A percentile compares a stretch with the other conserved stretches of the same genome.
Conservation (phyloP, 1,140 invertebrate species). For the Onthophagus taurus region DNA sequence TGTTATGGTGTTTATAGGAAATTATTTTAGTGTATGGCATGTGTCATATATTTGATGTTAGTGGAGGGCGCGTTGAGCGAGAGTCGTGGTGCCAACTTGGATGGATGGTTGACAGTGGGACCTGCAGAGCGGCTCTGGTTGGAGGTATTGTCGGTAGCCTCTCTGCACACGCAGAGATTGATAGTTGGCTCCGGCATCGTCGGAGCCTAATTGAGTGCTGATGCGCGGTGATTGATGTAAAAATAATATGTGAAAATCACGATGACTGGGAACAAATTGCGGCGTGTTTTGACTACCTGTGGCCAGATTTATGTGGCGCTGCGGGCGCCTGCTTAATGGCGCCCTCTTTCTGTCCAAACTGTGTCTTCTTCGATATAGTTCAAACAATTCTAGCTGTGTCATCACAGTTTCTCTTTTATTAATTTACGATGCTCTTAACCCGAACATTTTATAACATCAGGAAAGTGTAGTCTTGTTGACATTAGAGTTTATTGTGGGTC, state of each 20-base stretch:
- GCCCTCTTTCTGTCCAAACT: conserved; percentile 9
- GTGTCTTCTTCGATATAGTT: not conserved
- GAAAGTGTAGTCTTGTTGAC: too few relatives aligned
- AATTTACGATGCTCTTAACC: too few relatives aligned
- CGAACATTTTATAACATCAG: too few relatives aligned
- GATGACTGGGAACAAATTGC: conserved; percentile 33
- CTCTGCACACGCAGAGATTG: conserved; percentile 25
- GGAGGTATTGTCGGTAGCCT: conserved; percentile 15
- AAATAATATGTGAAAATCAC: conserved; percentile 36
- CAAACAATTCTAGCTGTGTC: too few relatives aligned
- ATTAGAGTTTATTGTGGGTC: too few relatives aligned
- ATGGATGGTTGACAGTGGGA: conserved; percentile 2
- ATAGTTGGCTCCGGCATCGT: conserved; percentile 23
- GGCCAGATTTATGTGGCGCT: conserved; percentile 13
- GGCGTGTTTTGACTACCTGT: conserved; percentile 27
- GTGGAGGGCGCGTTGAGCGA: too few relatives aligned
- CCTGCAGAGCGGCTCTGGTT: not conserved
- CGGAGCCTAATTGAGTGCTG: conserved; percentile 33
- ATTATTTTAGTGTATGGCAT: too few relatives aligned
- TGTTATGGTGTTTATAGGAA: too few relatives aligned
- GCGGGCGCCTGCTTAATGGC: conserved; percentile 10
- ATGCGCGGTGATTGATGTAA: conserved; percentile 33
- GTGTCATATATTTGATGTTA: too few relatives aligned
- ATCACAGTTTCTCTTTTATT: too few relatives aligned
- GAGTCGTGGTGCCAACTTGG: too few relatives aligned